Evolutionary conservation across 1,140 invertebrate species (phyloP), one percentile per base, ranked within the genome.

Genomic region (Drosophila grimshawi): DNA sequence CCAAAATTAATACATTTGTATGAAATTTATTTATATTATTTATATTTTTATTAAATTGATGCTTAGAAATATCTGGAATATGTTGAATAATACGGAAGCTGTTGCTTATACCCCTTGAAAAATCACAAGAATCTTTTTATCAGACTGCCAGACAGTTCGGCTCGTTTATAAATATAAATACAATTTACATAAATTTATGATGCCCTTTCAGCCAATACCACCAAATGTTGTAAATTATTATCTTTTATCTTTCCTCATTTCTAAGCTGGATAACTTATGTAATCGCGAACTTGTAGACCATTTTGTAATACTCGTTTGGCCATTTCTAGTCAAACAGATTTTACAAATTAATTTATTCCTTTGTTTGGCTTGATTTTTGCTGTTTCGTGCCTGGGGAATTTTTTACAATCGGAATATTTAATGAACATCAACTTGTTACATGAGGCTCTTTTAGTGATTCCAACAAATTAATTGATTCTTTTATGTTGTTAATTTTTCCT

Each of bases 341-440:
- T 37, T 37, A 43, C 10, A 10, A 43, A 43, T 43, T 43, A 43
- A 43, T 43, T n/a, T 43, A 43, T 43, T 43, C 39, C n/a, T n/a
- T 43, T n/a, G n/a, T 43, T n/a, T 3, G 0, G 8, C 3, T 41
- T 41, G 3, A 41, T 8, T 10, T 41, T 41, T 3, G 10, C 39
- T n/a, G n/a, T 43, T 43, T 43, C 6, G 39, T 43, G 8, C 7
- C 7, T 41, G 39, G 39, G 10, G 37, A 41, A 10, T 19, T 19
- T 19, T 19, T 19, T 41, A 41, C 3, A 41, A 41, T 41, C 3
- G 8, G 39, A 41, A 41, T 10, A 41, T 8, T 3, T 41, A 10
- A 43, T 43, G 19, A 19, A 19, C 19, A 19, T n/a, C 2, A 43
- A 43, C 39, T 43, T 43, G 39, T 43, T 43, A 43, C 39, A 43